Conservation (phyloP, 2,888 invertebrate species). For the Andrena trimmerana region DNA sequence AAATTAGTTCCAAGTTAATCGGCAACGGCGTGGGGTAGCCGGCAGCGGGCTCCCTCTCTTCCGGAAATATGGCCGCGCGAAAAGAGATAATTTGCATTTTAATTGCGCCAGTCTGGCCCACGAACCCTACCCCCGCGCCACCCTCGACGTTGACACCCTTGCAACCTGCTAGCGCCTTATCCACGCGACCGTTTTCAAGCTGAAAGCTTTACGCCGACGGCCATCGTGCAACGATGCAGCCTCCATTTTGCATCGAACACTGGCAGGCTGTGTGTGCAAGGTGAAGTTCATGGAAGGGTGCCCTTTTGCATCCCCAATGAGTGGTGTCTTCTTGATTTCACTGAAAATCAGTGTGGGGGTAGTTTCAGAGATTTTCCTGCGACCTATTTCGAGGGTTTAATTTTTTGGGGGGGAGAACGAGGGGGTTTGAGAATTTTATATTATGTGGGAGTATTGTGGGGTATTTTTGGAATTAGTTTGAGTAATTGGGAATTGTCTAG, state of each 20-base stretch:
- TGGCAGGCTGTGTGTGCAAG: background rate
- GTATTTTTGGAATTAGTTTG: too few relatives aligned
- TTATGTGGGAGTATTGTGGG: too few relatives aligned
- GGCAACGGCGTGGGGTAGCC: conserved; percentile 75
- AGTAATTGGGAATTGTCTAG: too few relatives aligned
- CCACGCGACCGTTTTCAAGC: conserved; percentile 9
- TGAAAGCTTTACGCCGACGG: conserved; percentile 17
- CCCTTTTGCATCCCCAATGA: too few relatives aligned
- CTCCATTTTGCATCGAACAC: background rate
- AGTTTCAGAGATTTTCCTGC: too few relatives aligned
- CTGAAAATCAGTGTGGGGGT: background rate
- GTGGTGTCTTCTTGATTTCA: background rate
- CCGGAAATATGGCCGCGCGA: conserved; percentile 70
- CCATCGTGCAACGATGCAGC: conserved; percentile 22
- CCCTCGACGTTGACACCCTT: conserved; percentile 49
- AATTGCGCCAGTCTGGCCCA: conserved; percentile 75
- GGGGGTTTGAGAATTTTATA: too few relatives aligned
- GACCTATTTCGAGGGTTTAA: too few relatives aligned
- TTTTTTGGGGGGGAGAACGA: too few relatives aligned
- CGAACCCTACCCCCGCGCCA: conserved; percentile 9
- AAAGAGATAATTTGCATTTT: conserved; percentile 83
- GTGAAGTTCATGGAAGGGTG: background rate
- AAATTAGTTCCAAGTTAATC: conserved; percentile 82
- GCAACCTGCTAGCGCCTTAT: conserved; percentile 37
- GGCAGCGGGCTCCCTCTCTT: conserved; percentile 59